Base-by-base conservation (phyloP, 2,797 vertebrate species). In the Pachyuromys duprasi region DNA sequence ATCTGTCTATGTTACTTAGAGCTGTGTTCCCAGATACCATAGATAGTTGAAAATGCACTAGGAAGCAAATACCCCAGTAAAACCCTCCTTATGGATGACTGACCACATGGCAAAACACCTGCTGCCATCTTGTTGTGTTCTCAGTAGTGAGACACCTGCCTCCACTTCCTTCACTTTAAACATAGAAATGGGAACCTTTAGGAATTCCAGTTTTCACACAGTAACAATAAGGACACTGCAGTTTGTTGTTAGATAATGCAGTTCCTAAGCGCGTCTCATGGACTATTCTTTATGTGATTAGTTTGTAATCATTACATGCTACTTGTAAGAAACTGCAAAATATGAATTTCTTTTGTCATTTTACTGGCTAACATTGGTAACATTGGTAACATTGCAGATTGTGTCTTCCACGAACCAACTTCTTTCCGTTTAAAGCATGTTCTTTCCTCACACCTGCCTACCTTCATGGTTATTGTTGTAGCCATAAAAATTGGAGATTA, bases 401-500 rank as follows among this genome's bases (percentile, higher is more conserved):
- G 93, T 94, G 92, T 67, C 87, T 53, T 75, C 55, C 3, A 11
- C 74, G 17, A 24, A 72, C 76, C 49, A 39, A 84, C 65, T 92
- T 79, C 55, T 39, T 94, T 89, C 72, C 49, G 36, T 67, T 11
- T 90, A 60, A 84, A 90, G 3, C 8, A 3, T 15, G 1, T 11
- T 74, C 5, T 75, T 79, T 88, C 55, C 28, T 55, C 28, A 45
- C 8, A 94, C n/a, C 82, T 78, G 39, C 82, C 39, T 57, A 31
- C 60, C 36, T 20, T 49, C 33, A 5, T 57, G 49, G 62, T 86
- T 69, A 33, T 69, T 88, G 4, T 95, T 96, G 89, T 67, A 63
- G 8, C 28, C 69, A 82, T 91, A 75, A 91, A 97, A 96, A 87
- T 67, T 39, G 42, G 39, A 45, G 86, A 83, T 90, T 86, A 9